Conservation (phyloP, 1,140 invertebrate species). For the Yoshiicerus persimilis region DNA sequence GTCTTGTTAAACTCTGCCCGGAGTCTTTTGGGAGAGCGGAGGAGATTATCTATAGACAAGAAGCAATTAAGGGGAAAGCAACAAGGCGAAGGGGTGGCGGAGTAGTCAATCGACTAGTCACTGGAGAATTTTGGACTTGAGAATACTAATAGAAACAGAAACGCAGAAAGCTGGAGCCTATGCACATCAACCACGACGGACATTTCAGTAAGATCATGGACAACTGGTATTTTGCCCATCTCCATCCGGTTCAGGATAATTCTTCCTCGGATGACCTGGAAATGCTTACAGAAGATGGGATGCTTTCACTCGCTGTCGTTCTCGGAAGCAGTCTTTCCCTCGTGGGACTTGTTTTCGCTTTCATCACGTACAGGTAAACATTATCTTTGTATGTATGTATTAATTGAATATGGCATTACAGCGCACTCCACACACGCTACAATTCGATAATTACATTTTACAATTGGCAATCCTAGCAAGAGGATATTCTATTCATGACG, state of each 20-base stretch:
- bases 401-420: too few species aligned
- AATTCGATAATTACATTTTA: too few species aligned
- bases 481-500: too few species aligned
- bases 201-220: slow-evolving; percentile 36
- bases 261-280: slow-evolving; percentile 38
- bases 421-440: too few species aligned
- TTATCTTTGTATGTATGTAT: neutral
- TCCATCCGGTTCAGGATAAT: slow-evolving; percentile 36
- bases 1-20: neutral
- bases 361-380: slow-evolving; percentile 70
- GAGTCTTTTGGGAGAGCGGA: neutral
- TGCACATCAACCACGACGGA: neutral
- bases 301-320: slow-evolving; percentile 66
- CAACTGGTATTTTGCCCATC: slow-evolving; percentile 43
- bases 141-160: neutral
- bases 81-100: neutral
- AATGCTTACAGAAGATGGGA: slow-evolving; percentile 59
- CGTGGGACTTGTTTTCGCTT: slow-evolving; percentile 68
- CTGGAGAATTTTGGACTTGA: neutral
- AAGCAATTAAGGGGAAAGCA: neutral
- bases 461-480: too few species aligned
- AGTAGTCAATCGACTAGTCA: neutral
- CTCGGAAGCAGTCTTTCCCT: slow-evolving; percentile 68
- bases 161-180: neutral
- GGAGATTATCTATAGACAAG: neutral